Base-by-base conservation (phyloP, 2,888 invertebrate genomes). In the Nephrocerus scutellatus region DNA sequence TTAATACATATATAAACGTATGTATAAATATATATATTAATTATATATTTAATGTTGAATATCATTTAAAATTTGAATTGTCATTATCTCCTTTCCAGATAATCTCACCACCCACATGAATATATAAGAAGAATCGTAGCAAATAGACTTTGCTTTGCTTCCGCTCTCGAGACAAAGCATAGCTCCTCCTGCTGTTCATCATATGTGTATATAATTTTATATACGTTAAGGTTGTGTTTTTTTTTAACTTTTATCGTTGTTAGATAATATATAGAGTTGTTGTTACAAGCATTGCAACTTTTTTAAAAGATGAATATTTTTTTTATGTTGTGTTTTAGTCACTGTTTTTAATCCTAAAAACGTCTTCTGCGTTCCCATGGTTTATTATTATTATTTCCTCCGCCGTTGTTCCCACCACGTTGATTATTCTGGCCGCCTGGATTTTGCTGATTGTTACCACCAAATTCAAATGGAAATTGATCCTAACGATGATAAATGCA, bases 321-420 rank as follows among this genome's bases (percentile, higher is more conserved):
- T 32, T 23, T 32, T 21, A 32, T 23, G 30, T 39, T 18, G 10
- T 23, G 30, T 40, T 47, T 23, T 45, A 47, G 40, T 49, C 49
- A 49, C 32, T 15, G 36, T 31, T 24, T 41, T 13, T 18, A 21
- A 46, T 50, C 50, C 60, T 66, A 68, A 58, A 66, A 68, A 54
- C 68, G 68, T 58, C 68, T 60, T 48, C 68, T 56, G 53, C 65
- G 54, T 51, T 58, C 64, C 64, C 64, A 64, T 49, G 65, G 65
- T 51, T 59, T 63, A 52, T 56, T 60, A 56, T 59, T 54, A 48
- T 51, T 54, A 48, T 50, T 53, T 40, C 48, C 49, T 28, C 43
- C 53, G 41, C 48, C 51, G 43, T 49, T 53, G 39, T 58, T 59
- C 42, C 56, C 57, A 45, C 61, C 59, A 46, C 60, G 60, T 49